Percentiles rank a stretch among this genome's conserved stretches.
Conservation (phyloP, 1,140 invertebrate genomes). For the Colletes latitarsis region DNA sequence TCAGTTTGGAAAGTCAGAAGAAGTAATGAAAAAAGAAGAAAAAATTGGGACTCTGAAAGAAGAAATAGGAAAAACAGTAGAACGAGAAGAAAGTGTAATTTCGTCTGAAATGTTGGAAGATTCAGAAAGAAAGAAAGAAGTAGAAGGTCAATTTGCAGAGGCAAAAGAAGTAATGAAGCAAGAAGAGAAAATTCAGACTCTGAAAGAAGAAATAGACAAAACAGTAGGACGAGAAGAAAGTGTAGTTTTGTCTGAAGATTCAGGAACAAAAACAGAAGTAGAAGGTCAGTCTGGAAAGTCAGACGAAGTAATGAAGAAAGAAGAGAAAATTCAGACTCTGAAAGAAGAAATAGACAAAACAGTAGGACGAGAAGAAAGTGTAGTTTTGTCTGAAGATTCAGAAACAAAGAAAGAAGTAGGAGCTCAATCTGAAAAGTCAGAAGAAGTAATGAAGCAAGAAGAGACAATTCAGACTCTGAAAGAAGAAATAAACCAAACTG, state of each 20-base stretch:
- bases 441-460: too few relatives aligned
- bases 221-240: slow-evolving; percentile 8
- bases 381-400: too few relatives aligned
- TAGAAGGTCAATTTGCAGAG: background rate
- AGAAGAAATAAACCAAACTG: too few relatives aligned
- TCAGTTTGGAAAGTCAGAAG: background rate
- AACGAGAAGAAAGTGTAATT: background rate
- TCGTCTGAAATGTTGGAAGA: too few relatives aligned
- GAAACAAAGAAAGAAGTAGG: too few relatives aligned
- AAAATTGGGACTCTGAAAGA: background rate
- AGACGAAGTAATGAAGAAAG: background rate
- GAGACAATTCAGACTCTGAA: too few relatives aligned
- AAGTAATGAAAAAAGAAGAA: background rate
- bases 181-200: background rate
- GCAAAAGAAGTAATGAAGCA: background rate
- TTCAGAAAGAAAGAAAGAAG: background rate
- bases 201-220: background rate
- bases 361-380: background rate
- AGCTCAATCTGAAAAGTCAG: too few relatives aligned
- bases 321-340: background rate
- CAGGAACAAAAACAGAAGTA: too few relatives aligned
- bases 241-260: too few relatives aligned
- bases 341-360: background rate
- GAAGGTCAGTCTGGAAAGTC: too few relatives aligned
- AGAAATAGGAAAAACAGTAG: background rate